phyloP scores from a whole-genome alignment of 2,888 invertebrate species.

The Aphelenchoides bicaudatus region DNA sequence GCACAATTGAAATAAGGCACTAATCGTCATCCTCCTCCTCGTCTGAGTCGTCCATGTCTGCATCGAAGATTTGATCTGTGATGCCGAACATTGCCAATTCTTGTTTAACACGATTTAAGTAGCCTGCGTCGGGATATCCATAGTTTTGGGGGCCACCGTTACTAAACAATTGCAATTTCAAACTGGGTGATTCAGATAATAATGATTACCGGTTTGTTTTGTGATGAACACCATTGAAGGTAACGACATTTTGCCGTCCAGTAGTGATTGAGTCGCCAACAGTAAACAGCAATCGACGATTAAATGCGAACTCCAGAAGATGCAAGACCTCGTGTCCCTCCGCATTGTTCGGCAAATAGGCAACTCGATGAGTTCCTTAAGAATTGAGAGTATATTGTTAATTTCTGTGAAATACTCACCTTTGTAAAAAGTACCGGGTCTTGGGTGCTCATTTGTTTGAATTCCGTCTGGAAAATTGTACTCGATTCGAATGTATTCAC shows the following conservation, averaged over 20 bases:
- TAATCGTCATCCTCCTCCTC: too few species aligned
- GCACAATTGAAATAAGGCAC: too few species aligned
- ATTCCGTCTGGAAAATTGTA: constrained; percentile 36
- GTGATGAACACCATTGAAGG: constrained; percentile 85
- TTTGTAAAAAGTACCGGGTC: too few species aligned
- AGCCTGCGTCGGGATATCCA: constrained; percentile 75
- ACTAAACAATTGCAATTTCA: background rate
- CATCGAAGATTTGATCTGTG: constrained; percentile 11
- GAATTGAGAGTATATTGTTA: constrained; percentile 42
- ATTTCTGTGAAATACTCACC: too few species aligned
- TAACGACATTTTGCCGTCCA: constrained; percentile 82
- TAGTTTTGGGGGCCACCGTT: constrained; percentile 40
- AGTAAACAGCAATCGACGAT: constrained; percentile 77
- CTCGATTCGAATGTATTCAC: constrained; percentile 35
- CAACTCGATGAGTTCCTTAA: too few species aligned
- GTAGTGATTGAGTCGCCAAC: constrained; percentile 83
- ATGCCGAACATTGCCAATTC: constrained; percentile 63
- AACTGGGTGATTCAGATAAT: too few species aligned
- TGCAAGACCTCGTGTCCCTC: constrained; percentile 67
- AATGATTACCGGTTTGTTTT: constrained; percentile 67
- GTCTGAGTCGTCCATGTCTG: too few species aligned
- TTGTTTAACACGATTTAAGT: constrained; percentile 69
- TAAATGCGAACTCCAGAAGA: constrained; percentile 77
- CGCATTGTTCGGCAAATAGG: constrained; percentile 46
- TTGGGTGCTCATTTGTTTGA: too few species aligned